A percentile compares a stretch with the other conserved stretches of the same genome.
phyloP scores from a whole-genome alignment of 64 coral and sea anemone species.

The Dendrophyllia cribrosa region DNA sequence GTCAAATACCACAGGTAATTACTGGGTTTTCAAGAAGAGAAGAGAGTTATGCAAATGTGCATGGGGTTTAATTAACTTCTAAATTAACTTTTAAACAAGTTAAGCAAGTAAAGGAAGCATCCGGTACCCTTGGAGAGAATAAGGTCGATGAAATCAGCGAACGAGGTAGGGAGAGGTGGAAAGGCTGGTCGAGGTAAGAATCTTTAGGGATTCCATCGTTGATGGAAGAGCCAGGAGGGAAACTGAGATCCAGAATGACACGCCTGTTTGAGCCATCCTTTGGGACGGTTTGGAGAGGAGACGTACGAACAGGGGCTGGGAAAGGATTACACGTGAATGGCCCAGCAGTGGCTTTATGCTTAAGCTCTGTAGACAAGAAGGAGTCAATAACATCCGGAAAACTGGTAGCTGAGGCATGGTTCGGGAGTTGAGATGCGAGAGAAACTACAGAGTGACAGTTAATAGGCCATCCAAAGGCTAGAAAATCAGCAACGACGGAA shows the following conservation, averaged over 20 bases:
- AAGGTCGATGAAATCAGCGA: not conserved
- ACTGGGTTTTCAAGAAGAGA: too few relatives aligned
- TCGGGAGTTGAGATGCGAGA: too few relatives aligned
- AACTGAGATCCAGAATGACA: not conserved
- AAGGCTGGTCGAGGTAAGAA: not conserved
- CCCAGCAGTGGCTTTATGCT: slow-evolving; percentile 25
- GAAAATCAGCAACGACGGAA: too few relatives aligned
- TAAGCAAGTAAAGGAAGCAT: not conserved
- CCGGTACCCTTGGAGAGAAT: not conserved
- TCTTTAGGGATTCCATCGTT: slow-evolving; percentile 35
- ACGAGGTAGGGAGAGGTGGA: not conserved
- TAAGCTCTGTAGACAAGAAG: slow-evolving; percentile 6
- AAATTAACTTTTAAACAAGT: too few relatives aligned
- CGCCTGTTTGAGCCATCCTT: slow-evolving; percentile 14
- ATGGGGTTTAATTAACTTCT: too few relatives aligned
- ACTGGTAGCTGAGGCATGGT: not conserved
- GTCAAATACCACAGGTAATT: too few relatives aligned
- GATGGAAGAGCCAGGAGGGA: too few relatives aligned
- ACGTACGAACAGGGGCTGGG: not conserved
- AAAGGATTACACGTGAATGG: not conserved
- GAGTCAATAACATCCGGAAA: too few relatives aligned
- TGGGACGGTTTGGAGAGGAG: slow-evolving; percentile 10
- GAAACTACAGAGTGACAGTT: too few relatives aligned
- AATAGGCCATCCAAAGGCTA: too few relatives aligned
- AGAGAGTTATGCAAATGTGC: too few relatives aligned